A percentile compares a stretch with the other conserved stretches of the same genome.
Evolutionary conservation across 2,888 invertebrate genomes (phyloP).

Genomic region (Kryphioiulus occultus): DNA sequence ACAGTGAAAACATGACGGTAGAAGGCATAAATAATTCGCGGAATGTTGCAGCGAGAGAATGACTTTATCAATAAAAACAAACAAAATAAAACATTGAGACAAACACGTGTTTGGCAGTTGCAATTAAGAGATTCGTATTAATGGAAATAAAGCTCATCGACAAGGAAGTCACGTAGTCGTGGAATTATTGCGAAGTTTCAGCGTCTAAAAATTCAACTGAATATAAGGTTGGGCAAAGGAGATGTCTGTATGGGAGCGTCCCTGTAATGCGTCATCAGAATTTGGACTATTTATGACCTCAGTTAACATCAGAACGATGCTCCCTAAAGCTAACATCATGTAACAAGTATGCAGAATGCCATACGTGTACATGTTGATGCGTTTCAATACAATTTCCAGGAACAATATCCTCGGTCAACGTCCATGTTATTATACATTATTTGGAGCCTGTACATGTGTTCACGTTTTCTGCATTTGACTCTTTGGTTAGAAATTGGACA

Average conservation of each 20-base stretch:
- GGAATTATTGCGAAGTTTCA: not conserved
- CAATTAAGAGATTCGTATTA: not conserved
- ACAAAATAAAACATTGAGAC: not conserved
- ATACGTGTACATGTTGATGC: not conserved
- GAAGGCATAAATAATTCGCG: not conserved
- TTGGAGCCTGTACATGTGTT: not conserved
- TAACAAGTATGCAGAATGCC: not conserved
- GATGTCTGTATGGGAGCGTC: not conserved
- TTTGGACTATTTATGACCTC: not conserved
- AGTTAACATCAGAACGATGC: not conserved
- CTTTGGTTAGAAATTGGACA: not conserved
- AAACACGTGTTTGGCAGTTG: not conserved
- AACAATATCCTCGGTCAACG: not conserved
- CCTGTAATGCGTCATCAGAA: not conserved
- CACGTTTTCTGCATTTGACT: not conserved
- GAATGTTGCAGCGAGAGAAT: not conserved
- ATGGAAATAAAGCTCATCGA: not conserved
- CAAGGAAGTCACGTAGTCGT: not conserved
- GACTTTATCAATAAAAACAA: not conserved
- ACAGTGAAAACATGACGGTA: not conserved
- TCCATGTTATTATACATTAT: too few relatives aligned
- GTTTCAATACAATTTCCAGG: not conserved
- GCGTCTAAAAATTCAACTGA: not conserved
- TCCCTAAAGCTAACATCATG: not conserved
- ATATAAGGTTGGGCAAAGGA: not conserved